Conservation (phyloP, 2,797 vertebrate genomes). For the Margarornis squamiger region DNA sequence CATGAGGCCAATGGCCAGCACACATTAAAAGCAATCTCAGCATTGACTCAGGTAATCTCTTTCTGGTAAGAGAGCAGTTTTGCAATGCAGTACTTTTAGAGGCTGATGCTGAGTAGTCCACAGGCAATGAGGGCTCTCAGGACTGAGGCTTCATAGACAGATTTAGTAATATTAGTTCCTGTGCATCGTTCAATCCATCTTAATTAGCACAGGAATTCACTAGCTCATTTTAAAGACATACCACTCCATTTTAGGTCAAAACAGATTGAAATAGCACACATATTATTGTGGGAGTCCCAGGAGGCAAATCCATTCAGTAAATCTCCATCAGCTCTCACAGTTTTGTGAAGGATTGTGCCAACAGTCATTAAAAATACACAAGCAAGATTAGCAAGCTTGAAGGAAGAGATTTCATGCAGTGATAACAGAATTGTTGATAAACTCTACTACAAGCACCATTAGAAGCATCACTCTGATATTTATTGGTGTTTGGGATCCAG, state of each 20-base stretch:
- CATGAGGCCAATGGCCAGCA: background rate
- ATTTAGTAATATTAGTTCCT: background rate
- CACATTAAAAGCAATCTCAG: background rate
- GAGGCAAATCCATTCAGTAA: conserved; percentile 19
- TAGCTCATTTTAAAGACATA: conserved; percentile 6
- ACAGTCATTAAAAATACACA: conserved; percentile 42
- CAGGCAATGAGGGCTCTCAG: background rate
- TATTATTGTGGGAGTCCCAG: conserved; percentile 32
- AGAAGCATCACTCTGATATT: background rate
- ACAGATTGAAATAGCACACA: background rate
- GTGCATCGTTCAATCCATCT: background rate
- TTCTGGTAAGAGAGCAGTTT: background rate
- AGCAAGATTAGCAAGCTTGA: background rate
- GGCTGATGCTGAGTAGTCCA: background rate
- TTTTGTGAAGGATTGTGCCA: background rate
- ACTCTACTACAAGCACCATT: background rate
- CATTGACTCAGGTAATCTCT: background rate
- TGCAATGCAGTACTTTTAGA: background rate
- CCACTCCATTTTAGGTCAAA: conserved; percentile 32
- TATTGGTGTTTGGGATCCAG: background rate
- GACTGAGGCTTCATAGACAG: background rate
- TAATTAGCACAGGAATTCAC: conserved; percentile 21
- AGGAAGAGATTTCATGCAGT: conserved; percentile 4
- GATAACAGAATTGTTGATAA: conserved; percentile 17
- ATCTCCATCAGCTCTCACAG: background rate